Base-by-base conservation (phyloP, 2,797 vertebrate genomes). In the Halcyon leucocephala region DNA sequence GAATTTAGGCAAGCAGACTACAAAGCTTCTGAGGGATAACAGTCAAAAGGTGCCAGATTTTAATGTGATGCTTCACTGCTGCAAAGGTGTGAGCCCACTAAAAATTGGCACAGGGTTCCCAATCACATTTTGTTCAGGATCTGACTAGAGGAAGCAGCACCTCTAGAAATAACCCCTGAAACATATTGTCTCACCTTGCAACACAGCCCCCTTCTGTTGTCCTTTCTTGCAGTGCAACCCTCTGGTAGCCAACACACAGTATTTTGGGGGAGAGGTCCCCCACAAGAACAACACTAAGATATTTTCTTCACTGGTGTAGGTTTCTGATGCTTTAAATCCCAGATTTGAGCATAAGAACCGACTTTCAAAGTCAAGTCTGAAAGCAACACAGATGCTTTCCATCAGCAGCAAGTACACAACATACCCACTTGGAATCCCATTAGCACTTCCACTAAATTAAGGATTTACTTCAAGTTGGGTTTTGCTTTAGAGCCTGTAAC, bases 351-450 rank as follows among this genome's bases (percentile, higher is more conserved):
- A 82, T 42, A 71, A 89, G 77, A 97, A 86, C 33, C 5, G 35
- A 93, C 89, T 93, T 94, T 77, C 67, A 70, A 93, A 95, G 93
- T 88, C 88, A 90, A 93, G 78, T 49, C 92, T 94, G 92, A 93
- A 96, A 85, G 95, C 92, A 95, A 95, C 95, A 94, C 93, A 95
- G 91, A 95, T 94, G 95, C 96, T 97, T 96, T 74, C 90, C 92
- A 97, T 95, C 97, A 96, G 91, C 95, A 90, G 94, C 91, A 79
- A 96, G 88, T 51, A 97, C 90, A 97, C 92, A 95, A 97, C 92
- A 94, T 96, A 92, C 94, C 91, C 93, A 92, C 91, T 96, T 94
- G 81, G 96, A 96, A 97, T 96, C 71, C 90, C 93, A 96, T 97
- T 94, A 97, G 94, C 95, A 97, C 95, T 65, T 96, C 46, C 88